These are phyloP conservation scores for Pammene fasciana DNA, from an alignment of 2,888 invertebrate species.

Conservation along the genomic window DNA sequence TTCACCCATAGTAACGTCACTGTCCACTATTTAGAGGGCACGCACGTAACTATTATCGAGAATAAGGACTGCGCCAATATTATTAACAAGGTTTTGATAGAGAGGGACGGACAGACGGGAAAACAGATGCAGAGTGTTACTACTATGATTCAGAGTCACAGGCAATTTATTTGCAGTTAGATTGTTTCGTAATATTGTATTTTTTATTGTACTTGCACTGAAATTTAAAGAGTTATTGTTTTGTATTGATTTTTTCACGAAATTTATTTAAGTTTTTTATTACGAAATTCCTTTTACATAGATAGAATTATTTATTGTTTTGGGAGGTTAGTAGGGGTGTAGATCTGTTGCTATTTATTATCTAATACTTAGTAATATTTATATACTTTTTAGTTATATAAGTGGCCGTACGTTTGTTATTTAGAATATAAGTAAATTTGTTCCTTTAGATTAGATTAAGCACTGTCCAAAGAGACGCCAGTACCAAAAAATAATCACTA, in stretches of 20 bases:
- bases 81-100: constrained; percentile 78
- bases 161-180: constrained; percentile 54
- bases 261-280: constrained; percentile 3
- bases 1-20: constrained; percentile 82
- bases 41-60: constrained; percentile 87
- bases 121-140: constrained; percentile 65
- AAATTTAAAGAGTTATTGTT: background rate
- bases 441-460: constrained; percentile 43
- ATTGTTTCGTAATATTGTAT: background rate
- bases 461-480: constrained; percentile 61
- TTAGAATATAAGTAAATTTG: constrained; percentile 24
- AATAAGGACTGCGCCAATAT: constrained; percentile 85
- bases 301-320: constrained; percentile 39
- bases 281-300: constrained; percentile 22
- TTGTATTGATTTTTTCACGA: constrained; percentile 11
- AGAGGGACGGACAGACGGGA: constrained; percentile 53
- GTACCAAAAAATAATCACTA: constrained; percentile 78
- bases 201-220: background rate
- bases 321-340: constrained; percentile 46
- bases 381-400: constrained; percentile 37
- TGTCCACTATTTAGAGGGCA: constrained; percentile 87
- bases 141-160: constrained; percentile 68
- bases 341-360: constrained; percentile 20
- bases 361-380: constrained; percentile 9
- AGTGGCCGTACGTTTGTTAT: constrained; percentile 60